These are phyloP conservation scores for Notodonta dromedarius DNA, from an alignment of 2,888 invertebrate species.

Conservation along the genomic window DNA sequence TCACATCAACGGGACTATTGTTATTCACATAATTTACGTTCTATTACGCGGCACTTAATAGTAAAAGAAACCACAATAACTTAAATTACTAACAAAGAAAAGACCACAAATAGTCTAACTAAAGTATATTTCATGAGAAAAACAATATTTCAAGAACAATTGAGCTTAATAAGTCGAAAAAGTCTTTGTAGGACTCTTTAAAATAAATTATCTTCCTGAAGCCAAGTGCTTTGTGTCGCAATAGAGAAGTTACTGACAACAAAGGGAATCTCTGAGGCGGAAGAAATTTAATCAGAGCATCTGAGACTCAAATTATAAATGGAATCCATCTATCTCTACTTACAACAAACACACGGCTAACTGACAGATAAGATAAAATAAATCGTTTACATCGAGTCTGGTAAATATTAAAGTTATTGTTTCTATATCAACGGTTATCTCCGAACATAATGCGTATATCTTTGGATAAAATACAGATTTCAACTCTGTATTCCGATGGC, in stretches of 20 bases:
- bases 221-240: constrained; percentile 59
- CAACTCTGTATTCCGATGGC: constrained; percentile 48
- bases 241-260: constrained; percentile 57
- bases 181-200: constrained; percentile 47
- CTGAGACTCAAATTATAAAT: constrained; percentile 58
- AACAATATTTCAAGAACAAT: constrained; percentile 41
- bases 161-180: constrained; percentile 42
- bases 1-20: background rate
- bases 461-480: constrained; percentile 35
- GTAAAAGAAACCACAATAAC: background rate
- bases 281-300: constrained; percentile 67
- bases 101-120: background rate
- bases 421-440: constrained; percentile 25
- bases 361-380: constrained; percentile 39
- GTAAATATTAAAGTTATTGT: constrained; percentile 2
- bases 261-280: constrained; percentile 55
- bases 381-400: constrained; percentile 14
- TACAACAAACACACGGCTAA: constrained; percentile 32
- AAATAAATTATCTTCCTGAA: constrained; percentile 61
- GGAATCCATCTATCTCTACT: constrained; percentile 26
- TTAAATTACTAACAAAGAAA: constrained; percentile 5
- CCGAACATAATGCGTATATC: constrained; percentile 14
- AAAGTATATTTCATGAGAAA: constrained; percentile 33
- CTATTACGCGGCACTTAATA: background rate
- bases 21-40: background rate